Conservation (phyloP, 2,888 invertebrate species). For the Reticulitermes lucifugus region DNA sequence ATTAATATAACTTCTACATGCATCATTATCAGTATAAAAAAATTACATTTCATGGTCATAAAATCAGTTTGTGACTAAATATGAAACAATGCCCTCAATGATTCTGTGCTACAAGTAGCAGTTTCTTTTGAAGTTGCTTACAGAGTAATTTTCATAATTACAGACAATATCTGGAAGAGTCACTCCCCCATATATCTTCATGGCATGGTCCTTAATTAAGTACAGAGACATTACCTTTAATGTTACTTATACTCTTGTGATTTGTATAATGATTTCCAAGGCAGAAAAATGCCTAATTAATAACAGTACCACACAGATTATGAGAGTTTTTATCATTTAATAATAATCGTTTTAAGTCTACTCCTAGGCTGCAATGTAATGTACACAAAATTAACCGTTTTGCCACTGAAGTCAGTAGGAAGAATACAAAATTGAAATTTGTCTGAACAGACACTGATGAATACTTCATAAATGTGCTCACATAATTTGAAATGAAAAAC, state of each 20-base stretch:
- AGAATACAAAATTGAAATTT: background rate
- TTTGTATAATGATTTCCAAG: no score
- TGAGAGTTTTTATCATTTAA: background rate
- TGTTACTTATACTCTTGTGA: no score
- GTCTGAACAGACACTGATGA: background rate
- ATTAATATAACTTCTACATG: background rate
- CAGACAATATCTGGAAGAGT: background rate
- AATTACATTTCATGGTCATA: background rate
- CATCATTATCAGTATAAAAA: conserved; percentile 16
- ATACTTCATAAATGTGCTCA: no score
- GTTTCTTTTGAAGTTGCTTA: background rate
- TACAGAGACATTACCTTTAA: no score
- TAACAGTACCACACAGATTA: no score
- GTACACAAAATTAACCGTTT: background rate
- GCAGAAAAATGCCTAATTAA: no score
- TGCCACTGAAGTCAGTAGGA: background rate
- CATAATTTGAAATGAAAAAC: background rate
- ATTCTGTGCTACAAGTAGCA: no score
- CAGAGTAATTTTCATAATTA: background rate
- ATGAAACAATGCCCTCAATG: no score
- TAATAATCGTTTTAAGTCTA: no score
- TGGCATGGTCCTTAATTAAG: no score
- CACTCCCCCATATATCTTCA: background rate
- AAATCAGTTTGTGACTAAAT: conserved; percentile 6
- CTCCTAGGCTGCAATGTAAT: background rate